Evolutionary conservation across 2,888 invertebrate species (phyloP), one percentile per base, ranked within the genome.

Genomic region (Aromia moschata): DNA sequence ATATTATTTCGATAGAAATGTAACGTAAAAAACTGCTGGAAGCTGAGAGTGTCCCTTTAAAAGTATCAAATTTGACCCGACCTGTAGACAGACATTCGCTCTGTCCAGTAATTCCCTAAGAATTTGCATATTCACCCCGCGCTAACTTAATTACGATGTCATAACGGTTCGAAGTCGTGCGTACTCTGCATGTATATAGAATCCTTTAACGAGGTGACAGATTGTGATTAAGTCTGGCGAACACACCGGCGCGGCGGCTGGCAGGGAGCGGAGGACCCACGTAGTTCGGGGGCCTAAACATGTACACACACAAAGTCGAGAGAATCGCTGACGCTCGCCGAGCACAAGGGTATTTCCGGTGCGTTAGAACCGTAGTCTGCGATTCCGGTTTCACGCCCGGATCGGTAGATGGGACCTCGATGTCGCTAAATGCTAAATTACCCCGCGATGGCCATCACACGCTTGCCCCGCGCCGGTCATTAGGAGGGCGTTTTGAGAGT

Each of bases 291-390:
- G 57, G 38, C 40, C 41, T 14, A 41, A 61, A 66, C 62, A 65
- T 62, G 60, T 59, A 65, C 62, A 65, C 60, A 58, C 56, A 65
- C 59, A 59, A 63, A 52, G 61, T 52, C 62, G 47, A 54, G 52
- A 60, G 58, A 53, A 63, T 68, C 58, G 60, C 64, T 65, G 62
- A 63, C 62, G 62, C 69, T 62, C 62, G 62, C 62, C 61, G 61
- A 60, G 57, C 66, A 63, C 62, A 55, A n/a, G 62, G 61, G 60
- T 67, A 64, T 65, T 69, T 69, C 69, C 69, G 60, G 60, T 59
- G 49, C 47, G 56, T 44, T 62, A 52, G 58, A 69, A 61, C 57
- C 55, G 60, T 33, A 46, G 62, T 63, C 49, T 56, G 58, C 59
- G 49, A 57, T 62, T 67, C 62, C 61, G 65, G 64, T 62, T 60